phyloP scores from a whole-genome alignment of 2,113 vertebrate species.

The Oreochromis aureus region DNA sequence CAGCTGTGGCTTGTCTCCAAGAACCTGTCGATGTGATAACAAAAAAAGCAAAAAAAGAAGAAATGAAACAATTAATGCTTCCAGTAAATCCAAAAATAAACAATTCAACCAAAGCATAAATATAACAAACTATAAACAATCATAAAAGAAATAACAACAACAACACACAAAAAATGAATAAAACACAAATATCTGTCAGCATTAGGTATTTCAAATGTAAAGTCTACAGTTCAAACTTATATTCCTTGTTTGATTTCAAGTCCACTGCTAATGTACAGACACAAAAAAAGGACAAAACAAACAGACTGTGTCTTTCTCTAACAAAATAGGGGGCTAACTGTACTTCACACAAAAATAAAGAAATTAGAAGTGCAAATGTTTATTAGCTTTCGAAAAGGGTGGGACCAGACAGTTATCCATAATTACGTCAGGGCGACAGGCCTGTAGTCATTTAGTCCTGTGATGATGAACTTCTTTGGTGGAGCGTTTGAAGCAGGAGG shows the following conservation, averaged over 20 bases:
- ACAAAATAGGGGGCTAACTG: neutral
- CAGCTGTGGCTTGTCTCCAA: conserved; percentile 79
- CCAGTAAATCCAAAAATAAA: neutral
- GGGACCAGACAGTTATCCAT: neutral
- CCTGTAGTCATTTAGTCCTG: neutral
- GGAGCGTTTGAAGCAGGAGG: neutral
- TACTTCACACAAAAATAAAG: neutral
- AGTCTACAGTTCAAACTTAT: neutral
- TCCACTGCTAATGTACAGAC: neutral
- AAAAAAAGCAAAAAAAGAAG: neutral
- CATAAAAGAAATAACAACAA: neutral
- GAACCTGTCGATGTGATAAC: conserved; percentile 67
- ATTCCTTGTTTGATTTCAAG: neutral
- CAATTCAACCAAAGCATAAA: neutral
- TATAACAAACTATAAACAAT: neutral
- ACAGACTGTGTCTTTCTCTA: neutral
- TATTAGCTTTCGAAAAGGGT: neutral
- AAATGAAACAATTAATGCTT: neutral
- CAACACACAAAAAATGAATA: fast-evolving
- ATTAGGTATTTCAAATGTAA: fast-evolving
- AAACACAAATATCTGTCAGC: neutral
- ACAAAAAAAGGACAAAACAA: too few relatives aligned
- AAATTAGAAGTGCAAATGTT: neutral
- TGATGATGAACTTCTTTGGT: neutral
- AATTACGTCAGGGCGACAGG: neutral